Evolutionary conservation across 92 coral and sea anemone genomes (phyloP).

Genomic region (Porites cylindrica): DNA sequence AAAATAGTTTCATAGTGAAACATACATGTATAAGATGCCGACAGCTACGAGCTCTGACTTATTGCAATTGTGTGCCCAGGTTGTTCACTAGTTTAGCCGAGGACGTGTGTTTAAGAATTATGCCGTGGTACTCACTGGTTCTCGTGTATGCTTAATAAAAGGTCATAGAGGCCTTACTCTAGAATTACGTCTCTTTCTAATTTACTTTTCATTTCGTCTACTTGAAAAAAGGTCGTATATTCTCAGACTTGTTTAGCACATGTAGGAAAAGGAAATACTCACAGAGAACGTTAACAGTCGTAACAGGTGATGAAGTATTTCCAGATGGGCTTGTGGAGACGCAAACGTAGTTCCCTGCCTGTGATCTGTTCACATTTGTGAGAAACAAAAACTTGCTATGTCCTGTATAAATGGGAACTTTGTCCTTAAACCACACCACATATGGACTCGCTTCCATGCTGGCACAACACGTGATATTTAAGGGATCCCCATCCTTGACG

Average conservation of each 20-base stretch:
- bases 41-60: too few relatives aligned
- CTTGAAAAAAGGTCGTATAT: too few relatives aligned
- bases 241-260: too few relatives aligned
- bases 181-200: too few relatives aligned
- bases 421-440: constrained; percentile 22
- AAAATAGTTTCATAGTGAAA: too few relatives aligned
- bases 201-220: background rate
- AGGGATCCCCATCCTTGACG: background rate
- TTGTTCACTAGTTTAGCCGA: too few relatives aligned
- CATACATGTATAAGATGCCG: too few relatives aligned
- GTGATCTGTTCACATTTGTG: constrained; percentile 43
- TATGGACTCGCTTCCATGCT: background rate
- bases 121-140: too few relatives aligned
- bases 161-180: too few relatives aligned
- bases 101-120: too few relatives aligned
- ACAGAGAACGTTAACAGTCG: constrained; percentile 63
- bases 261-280: constrained; percentile 14
- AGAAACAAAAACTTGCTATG: background rate
- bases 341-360: constrained; percentile 69
- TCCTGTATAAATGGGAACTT: background rate
- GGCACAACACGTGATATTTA: constrained; percentile 27
- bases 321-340: constrained; percentile 40
- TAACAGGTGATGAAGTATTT: constrained; percentile 21
- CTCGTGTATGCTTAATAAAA: too few relatives aligned
- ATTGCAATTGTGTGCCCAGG: too few relatives aligned